Evolutionary conservation across 2,113 vertebrate species (phyloP), one percentile per base, ranked within the genome.

Genomic region (Bettongia penicillata): DNA sequence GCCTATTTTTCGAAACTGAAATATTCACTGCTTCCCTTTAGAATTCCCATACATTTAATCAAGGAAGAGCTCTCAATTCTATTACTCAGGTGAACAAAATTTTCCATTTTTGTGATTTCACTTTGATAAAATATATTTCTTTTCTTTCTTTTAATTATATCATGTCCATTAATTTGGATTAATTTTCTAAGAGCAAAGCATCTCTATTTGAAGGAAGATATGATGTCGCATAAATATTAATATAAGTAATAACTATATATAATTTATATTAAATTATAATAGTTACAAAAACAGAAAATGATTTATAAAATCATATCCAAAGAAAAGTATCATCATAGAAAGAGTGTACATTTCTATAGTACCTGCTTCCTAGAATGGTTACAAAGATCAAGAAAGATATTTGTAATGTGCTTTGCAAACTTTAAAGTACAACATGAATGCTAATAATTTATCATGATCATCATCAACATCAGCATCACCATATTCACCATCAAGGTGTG

Each of bases 291-390:
- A 53, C 55, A 94, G 57, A 95, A 95, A 90, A 0, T 55, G 26
- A 95, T 93, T 96, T 92, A 93, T n/a, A 96, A 95, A 95, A 93
- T 94, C 47, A 94, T 96, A 96, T 93, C 31, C 26, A 96, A 96
- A 94, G 61, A 23, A 93, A 97, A 92, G 4, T 6, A 77, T 94
- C 96, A 96, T 57, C 24, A 57, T 10, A 52, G 3, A 3, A 57
- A 28, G 2, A 57, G 2, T 47, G 93, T 95, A 93, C 2, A 26
- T 68, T 92, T 96, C 91, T 90, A 28, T 28, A 57, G 26, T 11
- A 57, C 26, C 26, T 57, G 9, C 26, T 28, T 57, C 26, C 55
- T 26, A 28, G 26, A 57, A 57, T 28, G 28, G 26, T 3, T 57
- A 0, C 19, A 57, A 28, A 57, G 25, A 28, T 57, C 23, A 53